Conservation (phyloP, 2,113 vertebrate genomes). For the Gallinago undulata region DNA sequence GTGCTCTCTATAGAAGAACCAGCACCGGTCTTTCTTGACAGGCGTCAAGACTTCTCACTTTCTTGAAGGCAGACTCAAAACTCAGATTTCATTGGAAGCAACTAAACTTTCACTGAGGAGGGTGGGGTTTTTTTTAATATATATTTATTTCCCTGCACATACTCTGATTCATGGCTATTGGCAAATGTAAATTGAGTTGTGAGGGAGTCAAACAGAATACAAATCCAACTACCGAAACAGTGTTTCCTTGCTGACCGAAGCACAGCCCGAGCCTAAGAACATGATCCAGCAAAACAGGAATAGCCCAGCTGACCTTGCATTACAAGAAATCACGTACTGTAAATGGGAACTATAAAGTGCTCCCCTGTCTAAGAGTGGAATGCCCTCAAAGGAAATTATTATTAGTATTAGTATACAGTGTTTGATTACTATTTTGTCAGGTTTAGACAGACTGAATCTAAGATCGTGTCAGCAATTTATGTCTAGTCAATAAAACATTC, state of each 20-base stretch:
- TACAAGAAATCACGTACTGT: not conserved
- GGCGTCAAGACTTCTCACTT: not conserved
- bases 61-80: not conserved
- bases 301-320: not conserved
- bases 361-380: not conserved
- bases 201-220: not conserved
- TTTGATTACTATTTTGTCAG: not conserved
- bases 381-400: not conserved
- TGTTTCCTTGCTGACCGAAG: not conserved
- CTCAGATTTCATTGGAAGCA: not conserved
- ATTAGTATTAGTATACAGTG: not conserved
- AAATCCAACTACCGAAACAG: not conserved
- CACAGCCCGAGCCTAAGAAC: not conserved
- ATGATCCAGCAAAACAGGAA: not conserved
- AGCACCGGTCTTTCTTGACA: accelerated
- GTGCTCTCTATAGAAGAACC: not conserved
- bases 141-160: not conserved
- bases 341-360: not conserved
- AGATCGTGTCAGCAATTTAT: not conserved
- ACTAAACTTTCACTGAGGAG: not conserved
- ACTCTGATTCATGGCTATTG: not conserved
- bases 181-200: not conserved
- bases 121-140: not conserved
- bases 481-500: not conserved
- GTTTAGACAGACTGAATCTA: not conserved